These are phyloP conservation scores for Catostomus latipinnis DNA, from an alignment of 2,797 vertebrate species.

Conservation along the genomic window DNA sequence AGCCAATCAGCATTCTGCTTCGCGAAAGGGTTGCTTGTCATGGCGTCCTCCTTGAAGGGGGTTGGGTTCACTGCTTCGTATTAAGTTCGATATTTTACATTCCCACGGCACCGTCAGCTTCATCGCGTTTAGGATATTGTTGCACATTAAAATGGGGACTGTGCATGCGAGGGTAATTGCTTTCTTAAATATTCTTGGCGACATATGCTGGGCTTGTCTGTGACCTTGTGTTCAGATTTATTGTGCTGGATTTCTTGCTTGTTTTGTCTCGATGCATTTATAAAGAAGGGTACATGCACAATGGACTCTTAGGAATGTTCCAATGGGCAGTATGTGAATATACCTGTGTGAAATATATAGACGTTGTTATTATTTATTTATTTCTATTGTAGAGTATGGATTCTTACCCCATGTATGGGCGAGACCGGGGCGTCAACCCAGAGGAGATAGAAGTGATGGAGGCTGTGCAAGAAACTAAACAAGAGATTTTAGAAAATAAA, in stretches of 20 bases:
- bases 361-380: neutral
- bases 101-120: neutral
- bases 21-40: slow-evolving; percentile 68
- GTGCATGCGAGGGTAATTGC: slow-evolving; percentile 89
- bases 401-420: slow-evolving; percentile 86
- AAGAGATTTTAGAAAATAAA: slow-evolving; percentile 96
- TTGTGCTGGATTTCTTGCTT: neutral
- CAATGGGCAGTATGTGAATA: neutral
- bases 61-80: slow-evolving; percentile 66
- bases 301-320: neutral
- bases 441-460: slow-evolving; percentile 86
- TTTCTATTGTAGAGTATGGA: slow-evolving; percentile 84
- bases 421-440: slow-evolving; percentile 83
- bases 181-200: neutral
- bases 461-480: slow-evolving; percentile 87
- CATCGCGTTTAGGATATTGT: slow-evolving; percentile 3
- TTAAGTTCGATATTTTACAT: slow-evolving; percentile 39
- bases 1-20: slow-evolving; percentile 62
- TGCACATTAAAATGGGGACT: slow-evolving; percentile 80
- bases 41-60: slow-evolving; percentile 82
- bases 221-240: slow-evolving; percentile 67
- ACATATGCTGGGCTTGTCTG: neutral
- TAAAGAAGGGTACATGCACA: neutral
- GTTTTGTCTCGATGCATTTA: neutral
- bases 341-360: neutral